Evolutionary conservation across 2,113 vertebrate genomes (phyloP).

Genomic region (Amblyopsis rosae): DNA sequence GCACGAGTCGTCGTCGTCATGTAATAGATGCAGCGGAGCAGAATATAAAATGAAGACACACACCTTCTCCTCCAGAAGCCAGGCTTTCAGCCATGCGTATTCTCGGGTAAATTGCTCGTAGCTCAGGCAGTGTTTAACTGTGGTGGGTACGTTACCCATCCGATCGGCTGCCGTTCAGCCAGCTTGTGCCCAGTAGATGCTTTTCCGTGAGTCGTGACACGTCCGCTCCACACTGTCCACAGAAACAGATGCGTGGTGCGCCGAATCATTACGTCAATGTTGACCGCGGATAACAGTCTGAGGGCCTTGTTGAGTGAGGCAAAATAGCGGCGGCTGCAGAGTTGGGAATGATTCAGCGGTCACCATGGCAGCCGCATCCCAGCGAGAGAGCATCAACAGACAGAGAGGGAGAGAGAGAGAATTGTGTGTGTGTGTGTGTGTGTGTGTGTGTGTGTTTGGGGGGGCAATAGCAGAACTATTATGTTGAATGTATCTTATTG

Average conservation of each 20-base stretch:
- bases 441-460: too few relatives aligned
- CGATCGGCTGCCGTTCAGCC: conserved; percentile 27
- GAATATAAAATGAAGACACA: conserved; percentile 49
- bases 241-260: background rate
- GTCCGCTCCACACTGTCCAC: background rate
- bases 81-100: conserved; percentile 81
- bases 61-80: conserved; percentile 76
- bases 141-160: conserved; percentile 87
- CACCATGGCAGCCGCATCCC: conserved; percentile 73
- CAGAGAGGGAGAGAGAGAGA: background rate
- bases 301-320: conserved; percentile 31
- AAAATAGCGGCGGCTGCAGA: conserved; percentile 32
- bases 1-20: conserved; percentile 28
- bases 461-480: too few relatives aligned
- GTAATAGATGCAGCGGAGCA: conserved; percentile 52
- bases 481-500: too few relatives aligned
- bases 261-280: conserved; percentile 7
- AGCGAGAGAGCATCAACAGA: conserved; percentile 25
- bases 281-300: background rate
- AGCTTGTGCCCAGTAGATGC: background rate
- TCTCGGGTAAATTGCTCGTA: conserved; percentile 84
- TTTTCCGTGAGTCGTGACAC: conserved; percentile 21
- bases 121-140: conserved; percentile 90
- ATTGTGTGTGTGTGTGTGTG: too few relatives aligned
- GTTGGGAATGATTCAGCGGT: conserved; percentile 73